Conservation (phyloP, 2,797 vertebrate species). For the Craterocephalus amniculus region DNA sequence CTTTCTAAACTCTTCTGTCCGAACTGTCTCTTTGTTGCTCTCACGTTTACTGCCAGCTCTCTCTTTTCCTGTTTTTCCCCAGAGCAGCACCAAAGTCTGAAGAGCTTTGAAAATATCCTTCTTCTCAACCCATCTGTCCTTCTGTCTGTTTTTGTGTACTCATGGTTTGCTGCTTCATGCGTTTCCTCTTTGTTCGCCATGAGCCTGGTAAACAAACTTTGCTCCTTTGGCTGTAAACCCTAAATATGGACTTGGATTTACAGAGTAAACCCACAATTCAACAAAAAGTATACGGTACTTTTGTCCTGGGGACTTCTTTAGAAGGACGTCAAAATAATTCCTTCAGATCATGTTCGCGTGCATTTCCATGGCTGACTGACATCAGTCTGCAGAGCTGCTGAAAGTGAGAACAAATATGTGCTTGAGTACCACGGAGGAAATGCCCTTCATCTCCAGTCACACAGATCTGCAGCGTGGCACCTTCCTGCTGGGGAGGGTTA, state of each 20-base stretch:
- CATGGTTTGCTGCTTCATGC: slow-evolving; percentile 11
- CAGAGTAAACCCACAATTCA: background rate
- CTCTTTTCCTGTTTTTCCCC: slow-evolving; percentile 26
- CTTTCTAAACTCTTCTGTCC: slow-evolving; percentile 27
- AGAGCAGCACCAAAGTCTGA: slow-evolving; percentile 21
- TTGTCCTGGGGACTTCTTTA: background rate
- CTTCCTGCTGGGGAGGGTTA: background rate
- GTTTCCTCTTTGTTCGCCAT: slow-evolving; percentile 10
- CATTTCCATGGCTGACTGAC: background rate
- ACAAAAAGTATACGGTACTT: background rate
- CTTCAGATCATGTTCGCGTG: background rate
- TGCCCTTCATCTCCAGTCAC: background rate
- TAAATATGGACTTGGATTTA: slow-evolving; percentile 6
- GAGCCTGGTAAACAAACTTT: slow-evolving; percentile 14
- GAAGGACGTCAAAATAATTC: background rate
- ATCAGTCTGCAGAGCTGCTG: background rate
- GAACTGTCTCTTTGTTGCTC: slow-evolving; percentile 24
- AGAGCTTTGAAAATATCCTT: slow-evolving; percentile 24
- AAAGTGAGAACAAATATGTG: background rate
- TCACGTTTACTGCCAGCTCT: slow-evolving; percentile 28
- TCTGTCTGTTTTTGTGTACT: slow-evolving; percentile 27
- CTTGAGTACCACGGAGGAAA: background rate
- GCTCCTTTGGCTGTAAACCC: background rate
- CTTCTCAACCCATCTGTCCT: background rate
- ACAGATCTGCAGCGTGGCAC: background rate